Evolutionary conservation across 2,888 invertebrate genomes (phyloP), one percentile per base, ranked within the genome.

Genomic region (Nudaria mundana): DNA sequence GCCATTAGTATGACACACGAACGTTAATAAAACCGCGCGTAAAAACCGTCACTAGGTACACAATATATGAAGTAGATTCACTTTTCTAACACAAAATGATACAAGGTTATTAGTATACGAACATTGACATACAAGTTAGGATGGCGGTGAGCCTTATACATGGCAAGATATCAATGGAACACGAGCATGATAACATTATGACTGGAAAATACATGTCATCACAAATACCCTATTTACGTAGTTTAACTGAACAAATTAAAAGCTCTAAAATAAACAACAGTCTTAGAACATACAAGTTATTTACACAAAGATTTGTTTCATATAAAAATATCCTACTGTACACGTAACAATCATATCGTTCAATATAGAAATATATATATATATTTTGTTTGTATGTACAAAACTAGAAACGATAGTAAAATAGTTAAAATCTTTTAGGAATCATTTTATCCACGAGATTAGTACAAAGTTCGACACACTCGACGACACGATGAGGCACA

Each of bases 331-430:
- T 74, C 71, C 84, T 87, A 87, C 81, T 84, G 81, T 87, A 86
- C 84, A 87, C 71, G 61, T 81, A 85, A 87, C 81, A 84, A 84
- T 76, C 71, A 69, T 77, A 52, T 65, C 66, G 69, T 76, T 71
- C 66, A n/a, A 71, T 81, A 79, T 85, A 88, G 80, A 88, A 86
- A 87, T 88, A 87, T 82, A 86, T 88, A n/a, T n/a, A 87, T 83
- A 38, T 59, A 75, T 70, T 74, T 79, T 78, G 68, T 79, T 70
- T 78, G 63, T 84, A 83, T 83, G 69, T 84, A 85, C 81, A 82
- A 63, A 77, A 77, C 72, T 84, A 83, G 80, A 83, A 78, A 82
- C 79, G 75, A 77, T 81, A 81, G 76, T 82, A 85, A 87, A 86
- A 87, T 86, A 87, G 81, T 81, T 70, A 70, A n/a, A 73, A 73